Evolutionary conservation across 64 coral and sea anemone genomes (phyloP), one percentile per base, ranked within the genome.

Genomic region (Dendronephthya gigantea): DNA sequence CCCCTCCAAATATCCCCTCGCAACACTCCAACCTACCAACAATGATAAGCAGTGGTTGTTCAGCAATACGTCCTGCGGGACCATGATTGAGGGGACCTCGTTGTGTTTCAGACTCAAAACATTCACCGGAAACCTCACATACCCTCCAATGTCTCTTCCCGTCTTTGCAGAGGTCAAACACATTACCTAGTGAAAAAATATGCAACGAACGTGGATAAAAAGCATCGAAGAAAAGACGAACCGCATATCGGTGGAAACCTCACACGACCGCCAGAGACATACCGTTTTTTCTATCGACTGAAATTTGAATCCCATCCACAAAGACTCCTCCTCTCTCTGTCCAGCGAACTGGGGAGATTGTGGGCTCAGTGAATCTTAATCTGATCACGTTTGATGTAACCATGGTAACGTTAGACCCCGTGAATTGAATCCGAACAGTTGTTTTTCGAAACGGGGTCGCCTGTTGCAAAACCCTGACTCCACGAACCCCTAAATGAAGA

Each of bases 341-440:
- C 95, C 95, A 98, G 13, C 62, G 40, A 1, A 98, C 92, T 81
- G 92, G 90, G 50, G 95, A 98, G 16, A 98, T 43, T 59, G 92
- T 81, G 22, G 95, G 92, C 87, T 98, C 95, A 49, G 35, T 90
- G n/a, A 98, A 82, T 34, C 86, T 85, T 9, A 98, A 37, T 15
- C 87, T 81, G 4, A 83, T 85, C 16, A 88, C 95, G 81, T 98
- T 98, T 68, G 29, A 51, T 15, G 95, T 98, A 28, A 51, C 84
- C 65, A 98, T 50, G 45, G 50, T 68, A 82, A 90, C 90, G 4
- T 15, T 39, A 35, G 83, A 85, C 31, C 17, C 22, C 39, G 43
- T 39, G 10, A 98, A 81, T 40, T 88, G 83, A 58, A 98, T 89
- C 15, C 68, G 68, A 33, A 98, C 85, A 51, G 83, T 50, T 40